Base-by-base conservation (phyloP, 2,113 vertebrate genomes). In the Crotalus helleri region DNA sequence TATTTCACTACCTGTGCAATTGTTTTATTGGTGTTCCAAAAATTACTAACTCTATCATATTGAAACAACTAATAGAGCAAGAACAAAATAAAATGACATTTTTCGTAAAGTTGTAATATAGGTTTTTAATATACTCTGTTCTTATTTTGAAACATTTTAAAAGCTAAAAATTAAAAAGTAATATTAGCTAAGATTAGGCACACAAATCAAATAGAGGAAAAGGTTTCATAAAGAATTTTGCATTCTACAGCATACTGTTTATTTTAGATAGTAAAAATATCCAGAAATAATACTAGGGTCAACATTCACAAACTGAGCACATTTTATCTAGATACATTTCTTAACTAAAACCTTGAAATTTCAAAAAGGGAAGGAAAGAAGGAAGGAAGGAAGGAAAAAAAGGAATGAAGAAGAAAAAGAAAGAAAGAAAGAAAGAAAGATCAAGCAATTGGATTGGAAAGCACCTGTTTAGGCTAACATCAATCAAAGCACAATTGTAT, bases 231-330 rank as follows among this genome's bases (percentile, higher is more conserved):
- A 57, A 93, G 74, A 95, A 44, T 33, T 91, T 94, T 55, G 9
- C 92, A 95, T 88, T 95, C 61, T 85, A 12, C 24, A 93, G 89
- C 93, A 96, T 95, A 93, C n/a, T 87, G 93, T 69, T 94, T 85
- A 93, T 93, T 21, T 93, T 91, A 97, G 95, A 96, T 95, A 94
- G 92, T 96, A 93, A 95, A 94, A 97, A 95, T 94, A 95, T 93
- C 95, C 61, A 96, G 12, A 88, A 88, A 53, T 93, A 24, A 85
- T 94, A 90, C 92, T 91, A 53, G 29, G 17, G 26, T 39, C 9
- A 74, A 33, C 51, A 24, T 33, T 74, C 49, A 90, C 29, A 53
- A 69, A 5, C 64, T 69, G 29, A 69, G 13, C 64, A 33, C 12
- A 69, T n/a, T 69, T 69, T 69, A 69, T 33, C 12, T 33, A 69